Evolutionary conservation across 37 sponge, comb jelly and placozoan genomes (phyloP).

Genomic region (Aphrocallistes beatrix): DNA sequence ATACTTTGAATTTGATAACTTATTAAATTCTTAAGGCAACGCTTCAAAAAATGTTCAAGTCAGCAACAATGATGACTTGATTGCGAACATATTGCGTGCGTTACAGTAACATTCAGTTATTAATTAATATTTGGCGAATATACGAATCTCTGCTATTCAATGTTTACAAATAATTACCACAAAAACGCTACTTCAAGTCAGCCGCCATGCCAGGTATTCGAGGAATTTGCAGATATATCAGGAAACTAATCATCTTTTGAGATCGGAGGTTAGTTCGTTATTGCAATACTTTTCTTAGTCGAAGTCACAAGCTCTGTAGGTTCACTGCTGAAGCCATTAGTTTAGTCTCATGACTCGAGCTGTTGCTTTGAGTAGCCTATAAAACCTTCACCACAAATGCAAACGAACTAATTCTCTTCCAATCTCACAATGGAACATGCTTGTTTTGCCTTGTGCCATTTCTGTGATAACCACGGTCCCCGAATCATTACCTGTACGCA

Average conservation of each 20-base stretch:
- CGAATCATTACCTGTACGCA: neutral
- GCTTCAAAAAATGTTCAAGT: no score
- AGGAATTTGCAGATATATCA: neutral
- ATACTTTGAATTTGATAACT: no score
- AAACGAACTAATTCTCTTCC: neutral
- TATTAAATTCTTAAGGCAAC: no score
- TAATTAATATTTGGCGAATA: no score
- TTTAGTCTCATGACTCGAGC: conserved; percentile 12
- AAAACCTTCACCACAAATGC: neutral
- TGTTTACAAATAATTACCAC: no score
- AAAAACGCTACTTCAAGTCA: no score
- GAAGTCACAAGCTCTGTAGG: conserved; percentile 3
- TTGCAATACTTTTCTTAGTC: neutral
- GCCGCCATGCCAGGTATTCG: no score
- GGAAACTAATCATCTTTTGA: neutral
- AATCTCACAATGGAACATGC: neutral
- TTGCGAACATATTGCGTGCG: no score
- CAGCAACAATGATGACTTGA: no score
- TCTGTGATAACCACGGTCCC: neutral
- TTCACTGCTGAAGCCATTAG: neutral
- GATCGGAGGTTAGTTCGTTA: neutral
- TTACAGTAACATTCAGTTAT: no score
- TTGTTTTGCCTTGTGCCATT: conserved; percentile 3
- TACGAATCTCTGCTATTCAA: no score
- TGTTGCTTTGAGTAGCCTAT: neutral